phyloP scores from a whole-genome alignment of 2,888 invertebrate species.

The Drosophila affinis region DNA sequence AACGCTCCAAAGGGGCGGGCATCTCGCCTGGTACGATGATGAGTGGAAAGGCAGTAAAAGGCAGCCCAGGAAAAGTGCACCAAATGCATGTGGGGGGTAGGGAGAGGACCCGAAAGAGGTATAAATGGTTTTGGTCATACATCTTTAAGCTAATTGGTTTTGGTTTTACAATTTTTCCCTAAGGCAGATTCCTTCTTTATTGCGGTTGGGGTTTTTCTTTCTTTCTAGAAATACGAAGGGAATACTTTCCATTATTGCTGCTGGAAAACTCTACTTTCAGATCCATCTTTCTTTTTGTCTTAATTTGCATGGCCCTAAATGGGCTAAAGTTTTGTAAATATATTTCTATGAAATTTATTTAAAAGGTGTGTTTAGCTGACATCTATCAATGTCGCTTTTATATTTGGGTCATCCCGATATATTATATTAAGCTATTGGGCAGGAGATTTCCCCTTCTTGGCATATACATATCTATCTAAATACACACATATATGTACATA shows the following conservation, averaged over 20 bases:
- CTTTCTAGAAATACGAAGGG: not conserved
- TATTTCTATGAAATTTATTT: too few species aligned
- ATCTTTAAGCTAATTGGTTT: not conserved
- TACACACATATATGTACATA: too few species aligned
- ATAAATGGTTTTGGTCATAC: not conserved
- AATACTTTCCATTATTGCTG: not conserved
- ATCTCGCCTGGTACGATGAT: slow-evolving; percentile 7
- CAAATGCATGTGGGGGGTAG: slow-evolving; percentile 3
- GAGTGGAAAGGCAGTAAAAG: slow-evolving; percentile 35
- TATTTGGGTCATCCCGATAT: too few species aligned
- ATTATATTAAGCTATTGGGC: too few species aligned
- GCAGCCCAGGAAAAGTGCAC: slow-evolving; percentile 12
- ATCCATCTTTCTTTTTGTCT: too few species aligned
- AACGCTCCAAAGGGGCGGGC: slow-evolving; percentile 38
- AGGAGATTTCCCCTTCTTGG: too few species aligned
- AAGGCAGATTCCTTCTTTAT: not conserved
- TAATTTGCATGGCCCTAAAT: too few species aligned
- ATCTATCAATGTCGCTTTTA: too few species aligned
- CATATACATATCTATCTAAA: too few species aligned
- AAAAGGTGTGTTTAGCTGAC: too few species aligned
- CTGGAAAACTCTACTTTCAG: too few species aligned
- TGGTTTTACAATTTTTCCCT: not conserved
- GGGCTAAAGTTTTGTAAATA: too few species aligned
- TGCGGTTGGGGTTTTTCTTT: not conserved
- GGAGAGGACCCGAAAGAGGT: not conserved